Evolutionary conservation across 2,888 invertebrate species (phyloP).

Genomic region (Ephialtes manifestator): DNA sequence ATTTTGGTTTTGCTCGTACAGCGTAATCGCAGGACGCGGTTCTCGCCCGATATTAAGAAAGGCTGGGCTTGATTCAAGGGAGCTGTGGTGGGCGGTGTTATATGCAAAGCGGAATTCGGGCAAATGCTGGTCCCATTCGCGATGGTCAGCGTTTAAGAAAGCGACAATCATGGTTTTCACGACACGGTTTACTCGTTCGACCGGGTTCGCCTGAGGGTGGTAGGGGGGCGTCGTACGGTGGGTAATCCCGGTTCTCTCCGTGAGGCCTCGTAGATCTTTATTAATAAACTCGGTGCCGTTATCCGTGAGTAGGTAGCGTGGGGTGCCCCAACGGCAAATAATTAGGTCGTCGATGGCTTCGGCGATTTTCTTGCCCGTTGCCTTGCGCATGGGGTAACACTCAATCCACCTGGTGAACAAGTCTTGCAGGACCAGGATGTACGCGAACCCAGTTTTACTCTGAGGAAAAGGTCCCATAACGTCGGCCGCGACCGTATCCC

Average conservation of each 20-base stretch:
- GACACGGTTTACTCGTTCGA: background rate
- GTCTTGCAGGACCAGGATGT: slow-evolving; percentile 68
- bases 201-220: background rate
- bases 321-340: slow-evolving; percentile 65
- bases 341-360: slow-evolving; percentile 65
- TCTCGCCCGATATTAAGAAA: background rate
- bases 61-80: background rate
- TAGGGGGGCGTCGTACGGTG: no score
- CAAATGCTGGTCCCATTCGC: no score
- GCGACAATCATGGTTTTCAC: background rate
- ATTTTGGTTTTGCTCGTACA: background rate
- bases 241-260: slow-evolving; percentile 48
- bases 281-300: slow-evolving; percentile 70
- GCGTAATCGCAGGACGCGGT: background rate
- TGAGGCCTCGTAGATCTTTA: slow-evolving; percentile 49
- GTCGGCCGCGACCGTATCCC: slow-evolving; percentile 69
- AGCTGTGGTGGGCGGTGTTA: no score
- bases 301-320: slow-evolving; percentile 67
- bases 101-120: no score
- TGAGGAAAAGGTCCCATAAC: slow-evolving; percentile 73
- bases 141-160: no score
- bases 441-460: slow-evolving; percentile 55
- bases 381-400: slow-evolving; percentile 55
- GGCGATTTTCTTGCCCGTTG: slow-evolving; percentile 58
- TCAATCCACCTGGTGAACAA: no score